phyloP scores from a whole-genome alignment of 2,797 vertebrate genomes.

The Diglossa cyanea region DNA sequence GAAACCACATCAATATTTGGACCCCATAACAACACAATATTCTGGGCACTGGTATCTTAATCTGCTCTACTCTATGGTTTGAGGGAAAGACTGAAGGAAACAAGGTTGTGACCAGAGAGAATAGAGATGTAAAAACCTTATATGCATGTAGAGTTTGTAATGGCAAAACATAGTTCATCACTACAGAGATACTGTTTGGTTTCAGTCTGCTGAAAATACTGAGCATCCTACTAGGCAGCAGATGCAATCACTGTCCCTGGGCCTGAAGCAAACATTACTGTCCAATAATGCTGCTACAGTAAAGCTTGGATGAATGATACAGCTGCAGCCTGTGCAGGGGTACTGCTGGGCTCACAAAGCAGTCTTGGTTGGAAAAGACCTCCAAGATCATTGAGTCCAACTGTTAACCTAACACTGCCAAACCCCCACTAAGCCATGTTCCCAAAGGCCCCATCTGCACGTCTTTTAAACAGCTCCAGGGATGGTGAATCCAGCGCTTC shows the following conservation, averaged over 20 bases:
- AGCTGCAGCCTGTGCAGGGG: not conserved
- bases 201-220: not conserved
- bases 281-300: not conserved
- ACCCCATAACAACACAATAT: not conserved
- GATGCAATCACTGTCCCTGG: not conserved
- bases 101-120: not conserved
- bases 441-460: not conserved
- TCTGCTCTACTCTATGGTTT: not conserved
- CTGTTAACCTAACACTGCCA: not conserved
- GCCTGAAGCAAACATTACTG: not conserved
- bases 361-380: not conserved
- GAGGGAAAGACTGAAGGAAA: not conserved
- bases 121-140: not conserved
- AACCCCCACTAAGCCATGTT: not conserved
- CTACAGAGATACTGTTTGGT: not conserved
- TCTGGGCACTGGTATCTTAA: not conserved
- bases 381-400: not conserved
- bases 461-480: not conserved
- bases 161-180: not conserved
- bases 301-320: not conserved
- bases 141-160: fast-evolving
- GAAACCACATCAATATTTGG: not conserved
- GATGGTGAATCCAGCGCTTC: not conserved
- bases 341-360: not conserved
- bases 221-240: not conserved